Evolutionary conservation across 1,140 invertebrate genomes (phyloP), one percentile per base, ranked within the genome.

Genomic region (Panagrolaimus sp.): DNA sequence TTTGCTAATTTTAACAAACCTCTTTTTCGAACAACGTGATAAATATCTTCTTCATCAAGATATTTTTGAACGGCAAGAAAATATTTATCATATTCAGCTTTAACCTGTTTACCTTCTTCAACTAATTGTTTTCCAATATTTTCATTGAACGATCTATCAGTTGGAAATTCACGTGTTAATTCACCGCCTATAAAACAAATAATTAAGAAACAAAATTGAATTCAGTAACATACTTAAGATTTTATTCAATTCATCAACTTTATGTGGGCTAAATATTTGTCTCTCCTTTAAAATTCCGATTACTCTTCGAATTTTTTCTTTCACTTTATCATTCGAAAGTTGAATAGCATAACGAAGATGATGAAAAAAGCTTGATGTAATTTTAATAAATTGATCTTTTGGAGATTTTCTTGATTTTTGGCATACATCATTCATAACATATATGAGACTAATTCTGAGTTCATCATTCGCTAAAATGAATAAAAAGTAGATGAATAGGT

Each of bases 381-480:
- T 48, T 68, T 66, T 70, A 31, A 76, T 71, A 14, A 81, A 66
- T 23, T 45, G 65, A 9, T 78, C 72, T 38, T 65, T 46, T 16
- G 76, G 51, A 31, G 73, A 77, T 25, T 77, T 76, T 46, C 69
- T 70, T 13, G 74, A 78, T 38, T 73, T 76, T 66, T 82, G 78
- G 9, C 82, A 80, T 1, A 72, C 80, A 51, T 80, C 80, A 61
- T 82, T 80, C 67, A 82, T 71, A 14, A 79, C 66, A 44, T 78
- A 79, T 38, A 79, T 73, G 5, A 79, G 47, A n/a, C 72, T 79
- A 7, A 72, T 73, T 38, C 75, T 61, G 5, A 80, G 61, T 13
- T 67, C 66, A 25, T 79, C 77, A 9, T 48, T 53, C 31, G 64
- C 77, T 71, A 51, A 46, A 74, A 65, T 45, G 46, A 9, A 13